Evolutionary conservation across 2,888 invertebrate genomes (phyloP).

Genomic region (Exephanes ischioxanthus): DNA sequence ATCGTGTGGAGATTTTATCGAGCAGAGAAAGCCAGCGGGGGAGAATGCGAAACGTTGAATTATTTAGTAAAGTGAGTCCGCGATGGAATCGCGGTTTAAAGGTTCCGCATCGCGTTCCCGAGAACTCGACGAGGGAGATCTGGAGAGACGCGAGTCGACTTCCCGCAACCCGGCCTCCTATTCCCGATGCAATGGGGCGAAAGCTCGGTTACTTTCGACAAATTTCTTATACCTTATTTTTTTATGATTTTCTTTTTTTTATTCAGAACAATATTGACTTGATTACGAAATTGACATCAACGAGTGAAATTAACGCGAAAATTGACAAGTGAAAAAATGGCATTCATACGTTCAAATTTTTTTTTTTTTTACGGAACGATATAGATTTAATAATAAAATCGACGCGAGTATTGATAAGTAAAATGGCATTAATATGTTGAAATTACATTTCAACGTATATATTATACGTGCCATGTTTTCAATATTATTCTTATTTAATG

Average conservation of each 20-base stretch:
- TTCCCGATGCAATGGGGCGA: constrained; percentile 47
- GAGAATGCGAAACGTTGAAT: constrained; percentile 60
- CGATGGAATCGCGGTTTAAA: constrained; percentile 53
- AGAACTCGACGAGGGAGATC: constrained; percentile 26
- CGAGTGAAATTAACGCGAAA: not conserved
- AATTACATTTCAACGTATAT: too few species aligned
- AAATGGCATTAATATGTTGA: too few species aligned
- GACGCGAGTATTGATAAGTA: too few species aligned
- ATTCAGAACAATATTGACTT: not conserved
- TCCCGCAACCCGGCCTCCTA: constrained; percentile 17
- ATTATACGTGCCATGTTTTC: too few species aligned
- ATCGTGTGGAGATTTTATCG: constrained; percentile 63
- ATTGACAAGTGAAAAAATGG: not conserved
- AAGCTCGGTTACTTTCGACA: constrained; percentile 33
- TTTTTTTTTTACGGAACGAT: not conserved
- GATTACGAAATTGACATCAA: not conserved
- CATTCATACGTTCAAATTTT: not conserved
- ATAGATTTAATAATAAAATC: not conserved
- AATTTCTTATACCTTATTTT: constrained; percentile 39
- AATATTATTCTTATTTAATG: too few species aligned
- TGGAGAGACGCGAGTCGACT: constrained; percentile 37
- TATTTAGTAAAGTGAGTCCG: constrained; percentile 65
- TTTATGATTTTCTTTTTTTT: constrained; percentile 2
- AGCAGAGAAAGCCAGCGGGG: constrained; percentile 39
- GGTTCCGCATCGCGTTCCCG: constrained; percentile 45